Evolutionary conservation across 2,113 vertebrate genomes (phyloP), one percentile per base, ranked within the genome.

Genomic region (Setophaga petechia): DNA sequence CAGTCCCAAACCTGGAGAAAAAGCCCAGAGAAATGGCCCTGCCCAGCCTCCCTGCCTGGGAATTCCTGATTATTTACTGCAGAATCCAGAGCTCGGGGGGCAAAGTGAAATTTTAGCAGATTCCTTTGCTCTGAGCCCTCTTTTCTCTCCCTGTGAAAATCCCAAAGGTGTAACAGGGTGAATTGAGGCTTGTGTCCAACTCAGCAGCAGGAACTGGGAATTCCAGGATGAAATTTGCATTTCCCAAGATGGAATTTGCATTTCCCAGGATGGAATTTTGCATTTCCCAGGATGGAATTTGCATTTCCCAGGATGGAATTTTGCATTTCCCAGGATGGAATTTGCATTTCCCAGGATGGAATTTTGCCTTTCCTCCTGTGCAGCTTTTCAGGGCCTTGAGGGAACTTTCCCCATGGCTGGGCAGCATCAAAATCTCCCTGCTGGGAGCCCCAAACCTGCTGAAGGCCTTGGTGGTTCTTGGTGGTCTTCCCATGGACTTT

Each of bases 101-200:
- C 5, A 37, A 30, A n/a, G 54, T 6, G 35, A 21, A 90, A 14
- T 2, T 1, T 4, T 3, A 25, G 57, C 28, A 43, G 49, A 12
- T 31, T 63, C 49, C 83, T 73, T 22, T 25, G n/a, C 6, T 39
- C 14, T 9, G 62, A 79, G 15, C 19, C 3, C 18, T 31, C 35
- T n/a, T 52, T 19, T 17, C 14, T 30, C 17, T 41, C n/a, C 31
- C 43, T 1, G 2, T 5, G 27, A 28, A 16, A 49, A 39, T 12
- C 22, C 37, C 2, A 1, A 47, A 47, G 37, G 10, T 11, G 1
- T 7, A 6, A 30, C 9, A 2, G 39, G 35, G 43, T 12, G 37
- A 30, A 23, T 0, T 2, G 27, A 28, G 46, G 43, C 33, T 88
- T 2, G 0, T 4, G 10, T 8, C 54, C 28, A 44, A 10, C 37